Evolutionary conservation across 2,797 vertebrate species (phyloP).

Genomic region (Sebastes glaucus): DNA sequence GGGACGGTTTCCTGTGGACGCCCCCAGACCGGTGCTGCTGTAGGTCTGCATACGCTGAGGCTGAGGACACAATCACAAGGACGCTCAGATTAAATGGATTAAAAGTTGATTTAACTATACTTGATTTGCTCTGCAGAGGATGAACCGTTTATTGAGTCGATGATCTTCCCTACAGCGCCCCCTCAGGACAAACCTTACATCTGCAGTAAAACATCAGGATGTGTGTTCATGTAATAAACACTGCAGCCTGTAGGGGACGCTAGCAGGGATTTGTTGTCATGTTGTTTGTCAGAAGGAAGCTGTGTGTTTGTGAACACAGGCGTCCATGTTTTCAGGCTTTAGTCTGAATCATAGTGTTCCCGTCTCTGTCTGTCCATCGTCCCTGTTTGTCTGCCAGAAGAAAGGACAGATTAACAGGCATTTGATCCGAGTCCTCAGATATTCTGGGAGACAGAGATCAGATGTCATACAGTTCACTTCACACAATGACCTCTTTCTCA

Average conservation of each 20-base stretch:
- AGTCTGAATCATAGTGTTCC: not conserved
- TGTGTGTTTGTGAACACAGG: not conserved
- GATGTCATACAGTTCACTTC: conserved; percentile 69
- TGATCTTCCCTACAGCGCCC: not conserved
- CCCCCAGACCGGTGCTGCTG: conserved; percentile 71
- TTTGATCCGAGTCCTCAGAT: conserved; percentile 68
- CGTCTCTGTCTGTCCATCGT: not conserved
- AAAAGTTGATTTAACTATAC: not conserved
- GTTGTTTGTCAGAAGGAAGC: not conserved
- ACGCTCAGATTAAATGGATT: not conserved
- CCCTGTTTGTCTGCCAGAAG: not conserved
- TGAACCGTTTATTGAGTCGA: not conserved
- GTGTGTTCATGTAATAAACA: too few relatives aligned
- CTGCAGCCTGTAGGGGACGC: not conserved
- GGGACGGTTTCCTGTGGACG: conserved; percentile 63
- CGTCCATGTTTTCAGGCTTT: not conserved
- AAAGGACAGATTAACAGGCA: conserved; percentile 59
- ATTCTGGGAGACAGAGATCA: conserved; percentile 73
- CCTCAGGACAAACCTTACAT: not conserved
- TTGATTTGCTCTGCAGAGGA: not conserved
- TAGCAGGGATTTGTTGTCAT: not conserved
- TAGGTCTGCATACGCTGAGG: conserved; percentile 89
- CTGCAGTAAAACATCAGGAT: not conserved
- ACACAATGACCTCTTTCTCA: conserved; percentile 72
- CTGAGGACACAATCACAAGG: conserved; percentile 61